Conservation (phyloP, 2,797 vertebrate genomes). For the Echiichthys vipera region DNA sequence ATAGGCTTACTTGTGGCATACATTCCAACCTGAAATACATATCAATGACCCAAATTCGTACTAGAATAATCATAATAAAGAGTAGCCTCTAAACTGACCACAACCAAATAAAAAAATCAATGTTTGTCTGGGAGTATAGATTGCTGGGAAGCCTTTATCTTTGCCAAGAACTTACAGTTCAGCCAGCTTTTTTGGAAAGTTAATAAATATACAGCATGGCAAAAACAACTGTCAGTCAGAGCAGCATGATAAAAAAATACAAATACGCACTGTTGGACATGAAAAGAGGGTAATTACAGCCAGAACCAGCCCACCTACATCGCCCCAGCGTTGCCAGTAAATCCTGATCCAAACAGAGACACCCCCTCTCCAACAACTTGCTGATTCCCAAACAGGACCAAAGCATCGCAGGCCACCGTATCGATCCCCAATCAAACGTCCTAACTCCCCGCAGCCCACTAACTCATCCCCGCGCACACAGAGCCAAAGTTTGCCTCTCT, state of each 20-base stretch:
- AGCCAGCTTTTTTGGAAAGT: neutral
- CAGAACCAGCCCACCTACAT: conserved; percentile 7
- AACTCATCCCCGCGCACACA: neutral
- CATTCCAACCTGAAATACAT: neutral
- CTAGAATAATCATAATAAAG: neutral
- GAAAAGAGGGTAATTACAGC: neutral
- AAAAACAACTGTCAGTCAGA: neutral
- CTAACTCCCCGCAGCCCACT: neutral
- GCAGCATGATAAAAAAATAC: too few relatives aligned
- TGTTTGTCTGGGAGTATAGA: neutral
- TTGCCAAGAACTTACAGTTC: neutral
- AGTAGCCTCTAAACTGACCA: too few relatives aligned
- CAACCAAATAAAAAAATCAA: too few relatives aligned
- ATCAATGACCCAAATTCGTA: neutral
- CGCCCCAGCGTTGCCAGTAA: neutral
- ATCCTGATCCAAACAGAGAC: neutral
- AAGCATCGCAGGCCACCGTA: conserved; percentile 10
- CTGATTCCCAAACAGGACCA: conserved; percentile 13
- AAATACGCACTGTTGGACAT: neutral
- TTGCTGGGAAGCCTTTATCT: neutral
- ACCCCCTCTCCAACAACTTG: neutral
- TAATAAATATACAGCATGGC: neutral
- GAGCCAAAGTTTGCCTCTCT: conserved; percentile 2
- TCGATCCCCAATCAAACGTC: conserved; percentile 53
- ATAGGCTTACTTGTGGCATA: neutral